Conservation (phyloP, 2,888 invertebrate species). For the Nezara viridula region DNA sequence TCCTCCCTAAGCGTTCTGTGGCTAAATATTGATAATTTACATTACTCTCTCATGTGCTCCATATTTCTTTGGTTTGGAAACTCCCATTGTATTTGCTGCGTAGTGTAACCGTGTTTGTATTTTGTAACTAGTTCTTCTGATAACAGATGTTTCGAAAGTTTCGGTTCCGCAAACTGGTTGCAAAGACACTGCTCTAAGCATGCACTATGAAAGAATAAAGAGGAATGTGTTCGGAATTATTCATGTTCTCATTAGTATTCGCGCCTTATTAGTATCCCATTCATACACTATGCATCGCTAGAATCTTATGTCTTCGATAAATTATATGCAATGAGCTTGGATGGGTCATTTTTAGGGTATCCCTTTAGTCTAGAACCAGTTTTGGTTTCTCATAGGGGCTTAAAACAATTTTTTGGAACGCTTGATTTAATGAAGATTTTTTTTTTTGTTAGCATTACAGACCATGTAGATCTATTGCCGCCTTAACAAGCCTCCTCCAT, state of each 20-base stretch:
- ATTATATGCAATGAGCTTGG: background rate
- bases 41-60: background rate
- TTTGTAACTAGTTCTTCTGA: constrained; percentile 30
- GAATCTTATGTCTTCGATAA: background rate
- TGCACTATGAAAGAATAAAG: background rate
- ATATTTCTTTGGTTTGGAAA: background rate
- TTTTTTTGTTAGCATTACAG: too few species aligned
- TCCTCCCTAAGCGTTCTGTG: too few species aligned
- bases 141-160: constrained; percentile 13
- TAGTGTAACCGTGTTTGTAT: background rate
- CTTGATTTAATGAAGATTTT: too few species aligned
- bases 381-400: too few species aligned
- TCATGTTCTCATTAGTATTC: constrained; percentile 37
- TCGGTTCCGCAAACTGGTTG: constrained; percentile 6
- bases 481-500: too few species aligned
- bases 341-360: background rate
- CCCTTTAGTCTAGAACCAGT: too few species aligned
- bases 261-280: constrained; percentile 4
- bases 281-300: constrained; percentile 2
- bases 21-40: background rate
- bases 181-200: constrained; percentile 7
- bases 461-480: too few species aligned
- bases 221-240: constrained; percentile 16
- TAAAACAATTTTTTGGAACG: too few species aligned
- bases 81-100: background rate